Percentiles rank a stretch among this genome's conserved stretches.
Evolutionary conservation across 2,113 vertebrate species (phyloP).

Genomic region (Sapajus apella): DNA sequence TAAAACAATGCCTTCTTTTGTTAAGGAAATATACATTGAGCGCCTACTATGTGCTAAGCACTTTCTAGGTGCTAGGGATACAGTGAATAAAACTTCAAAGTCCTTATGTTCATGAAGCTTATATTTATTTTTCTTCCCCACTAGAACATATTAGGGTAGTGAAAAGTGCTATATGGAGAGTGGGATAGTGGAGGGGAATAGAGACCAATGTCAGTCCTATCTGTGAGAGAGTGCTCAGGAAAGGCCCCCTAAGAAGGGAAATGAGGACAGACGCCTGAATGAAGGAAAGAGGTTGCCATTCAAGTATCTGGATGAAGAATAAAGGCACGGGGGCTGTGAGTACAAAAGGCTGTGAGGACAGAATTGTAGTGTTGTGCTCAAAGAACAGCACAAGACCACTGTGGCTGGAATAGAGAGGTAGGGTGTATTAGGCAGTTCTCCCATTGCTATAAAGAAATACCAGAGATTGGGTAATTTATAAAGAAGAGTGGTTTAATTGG

Average conservation of each 20-base stretch:
- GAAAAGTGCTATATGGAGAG: not conserved
- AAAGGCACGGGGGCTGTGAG: not conserved
- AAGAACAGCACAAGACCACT: not conserved
- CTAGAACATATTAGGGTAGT: not conserved
- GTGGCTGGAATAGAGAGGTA: not conserved
- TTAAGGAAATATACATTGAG: not conserved
- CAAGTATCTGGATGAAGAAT: not conserved
- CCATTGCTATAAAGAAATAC: too few relatives aligned
- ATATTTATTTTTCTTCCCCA: not conserved
- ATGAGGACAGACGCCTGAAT: constrained; percentile 12
- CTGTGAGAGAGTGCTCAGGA: not conserved
- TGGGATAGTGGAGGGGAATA: not conserved
- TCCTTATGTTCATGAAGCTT: not conserved
- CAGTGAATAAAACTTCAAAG: not conserved
- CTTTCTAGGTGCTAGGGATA: not conserved
- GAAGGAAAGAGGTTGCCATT: not conserved
- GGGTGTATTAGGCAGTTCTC: not conserved
- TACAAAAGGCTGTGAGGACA: not conserved
- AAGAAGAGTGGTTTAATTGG: too few relatives aligned
- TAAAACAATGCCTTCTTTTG: not conserved
- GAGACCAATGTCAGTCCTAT: not conserved
- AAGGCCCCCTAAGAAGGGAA: not conserved
- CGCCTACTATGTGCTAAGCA: not conserved
- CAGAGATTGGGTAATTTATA: too few relatives aligned
- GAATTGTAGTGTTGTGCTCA: not conserved